These are phyloP conservation scores for Lasioglossum villosulum DNA, from an alignment of 2,888 invertebrate genomes.

Conservation along the genomic window DNA sequence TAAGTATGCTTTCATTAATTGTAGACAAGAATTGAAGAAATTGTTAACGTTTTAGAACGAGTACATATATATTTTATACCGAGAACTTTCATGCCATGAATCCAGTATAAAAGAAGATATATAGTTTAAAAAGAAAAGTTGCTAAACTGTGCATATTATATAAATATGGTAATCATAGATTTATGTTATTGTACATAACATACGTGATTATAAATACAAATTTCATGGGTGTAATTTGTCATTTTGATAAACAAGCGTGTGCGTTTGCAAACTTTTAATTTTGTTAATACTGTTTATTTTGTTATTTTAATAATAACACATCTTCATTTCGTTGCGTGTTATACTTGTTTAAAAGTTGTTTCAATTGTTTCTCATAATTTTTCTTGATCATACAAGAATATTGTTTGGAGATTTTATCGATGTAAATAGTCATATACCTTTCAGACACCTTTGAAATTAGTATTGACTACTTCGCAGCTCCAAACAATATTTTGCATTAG, in stretches of 20 bases:
- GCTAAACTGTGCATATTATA: neutral
- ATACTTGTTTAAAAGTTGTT: conserved; percentile 18
- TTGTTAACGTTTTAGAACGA: conserved; percentile 64
- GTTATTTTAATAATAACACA: conserved; percentile 49
- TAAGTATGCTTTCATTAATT: conserved; percentile 3
- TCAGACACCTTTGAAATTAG: neutral
- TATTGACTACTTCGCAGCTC: neutral
- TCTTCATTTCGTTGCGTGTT: conserved; percentile 4
- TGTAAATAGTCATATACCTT: neutral
- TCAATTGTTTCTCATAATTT: conserved; percentile 26
- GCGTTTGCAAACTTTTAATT: conserved; percentile 43
- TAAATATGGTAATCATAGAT: conserved; percentile 48
- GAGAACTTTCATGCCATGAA: conserved; percentile 67
- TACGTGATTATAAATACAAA: conserved; percentile 66
- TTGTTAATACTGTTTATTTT: too few species aligned
- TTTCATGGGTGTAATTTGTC: conserved; percentile 69
- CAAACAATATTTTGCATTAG: conserved; percentile 27
- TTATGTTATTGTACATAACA: conserved; percentile 75
- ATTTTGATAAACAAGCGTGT: conserved; percentile 60
- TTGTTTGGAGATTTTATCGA: conserved; percentile 32
- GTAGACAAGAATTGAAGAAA: conserved; percentile 28
- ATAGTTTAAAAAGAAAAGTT: conserved; percentile 66
- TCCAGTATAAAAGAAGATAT: conserved; percentile 70
- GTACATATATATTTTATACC: conserved; percentile 60
- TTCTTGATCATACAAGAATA: neutral